Percentiles rank a stretch among this genome's conserved stretches.
phyloP scores from a whole-genome alignment of 2,888 invertebrate genomes.

The Nebria brevicollis region DNA sequence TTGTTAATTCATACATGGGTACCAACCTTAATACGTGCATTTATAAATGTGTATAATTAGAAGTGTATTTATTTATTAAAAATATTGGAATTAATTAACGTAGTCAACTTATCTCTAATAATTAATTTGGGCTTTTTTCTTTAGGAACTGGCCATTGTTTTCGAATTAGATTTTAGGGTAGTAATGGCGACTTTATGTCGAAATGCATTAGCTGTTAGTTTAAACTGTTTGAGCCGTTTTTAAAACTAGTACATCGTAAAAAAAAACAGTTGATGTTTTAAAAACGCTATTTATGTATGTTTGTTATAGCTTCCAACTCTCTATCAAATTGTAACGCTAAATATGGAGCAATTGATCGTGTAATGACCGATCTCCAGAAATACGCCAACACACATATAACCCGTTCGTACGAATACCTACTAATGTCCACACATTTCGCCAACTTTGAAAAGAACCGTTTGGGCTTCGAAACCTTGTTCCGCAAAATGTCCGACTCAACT shows the following conservation, averaged over 20 bases:
- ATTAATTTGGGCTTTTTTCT: too few relatives aligned
- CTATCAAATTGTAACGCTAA: constrained; percentile 72
- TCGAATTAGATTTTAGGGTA: too few relatives aligned
- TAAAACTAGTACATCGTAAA: background rate
- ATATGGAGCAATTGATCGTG: constrained; percentile 70
- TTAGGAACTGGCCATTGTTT: too few relatives aligned
- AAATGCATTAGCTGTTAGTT: too few relatives aligned
- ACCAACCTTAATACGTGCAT: too few relatives aligned
- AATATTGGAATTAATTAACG: too few relatives aligned
- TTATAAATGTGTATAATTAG: too few relatives aligned
- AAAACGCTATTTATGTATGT: background rate
- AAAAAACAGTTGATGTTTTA: background rate
- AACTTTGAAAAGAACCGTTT: constrained; percentile 79
- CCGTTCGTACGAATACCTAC: constrained; percentile 79
- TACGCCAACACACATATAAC: constrained; percentile 75
- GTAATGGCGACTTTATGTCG: too few relatives aligned
- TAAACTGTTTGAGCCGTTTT: background rate
- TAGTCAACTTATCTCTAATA: too few relatives aligned
- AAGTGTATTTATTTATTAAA: too few relatives aligned
- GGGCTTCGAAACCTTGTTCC: constrained; percentile 80
- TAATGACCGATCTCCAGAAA: constrained; percentile 64
- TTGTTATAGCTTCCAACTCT: constrained; percentile 49
- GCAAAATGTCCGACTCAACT: constrained; percentile 76
- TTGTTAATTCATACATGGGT: too few relatives aligned
- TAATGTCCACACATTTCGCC: constrained; percentile 80